Evolutionary conservation across 2,888 invertebrate species (phyloP).

Genomic region (Unio pictorum): DNA sequence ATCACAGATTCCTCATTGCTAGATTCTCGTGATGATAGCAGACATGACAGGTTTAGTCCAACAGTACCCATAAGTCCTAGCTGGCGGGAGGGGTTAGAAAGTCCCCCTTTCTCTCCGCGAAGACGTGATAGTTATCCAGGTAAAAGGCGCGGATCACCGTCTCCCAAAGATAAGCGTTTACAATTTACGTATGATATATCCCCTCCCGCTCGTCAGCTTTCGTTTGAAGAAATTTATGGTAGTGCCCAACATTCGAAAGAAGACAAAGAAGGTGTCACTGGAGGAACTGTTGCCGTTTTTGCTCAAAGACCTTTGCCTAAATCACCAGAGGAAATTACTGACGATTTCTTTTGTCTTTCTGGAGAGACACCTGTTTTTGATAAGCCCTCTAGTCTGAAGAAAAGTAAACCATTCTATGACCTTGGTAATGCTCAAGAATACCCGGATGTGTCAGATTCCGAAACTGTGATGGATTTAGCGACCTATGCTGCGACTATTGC

Average conservation of each 20-base stretch:
- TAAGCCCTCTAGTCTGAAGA: constrained; percentile 39
- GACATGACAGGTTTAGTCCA: constrained; percentile 43
- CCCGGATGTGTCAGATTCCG: constrained; percentile 40
- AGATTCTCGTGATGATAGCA: constrained; percentile 22
- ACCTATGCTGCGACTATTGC: constrained; percentile 70
- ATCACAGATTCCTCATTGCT: constrained; percentile 35
- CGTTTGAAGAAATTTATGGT: constrained; percentile 46
- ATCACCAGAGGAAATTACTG: constrained; percentile 54
- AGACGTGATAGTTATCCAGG: constrained; percentile 64
- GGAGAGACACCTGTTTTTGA: constrained; percentile 48
- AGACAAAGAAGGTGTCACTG: constrained; percentile 11
- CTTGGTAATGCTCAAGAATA: constrained; percentile 24
- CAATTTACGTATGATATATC: constrained; percentile 64
- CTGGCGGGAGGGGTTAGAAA: constrained; percentile 65
- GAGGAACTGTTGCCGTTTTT: constrained; percentile 23
- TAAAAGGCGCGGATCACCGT: constrained; percentile 57
- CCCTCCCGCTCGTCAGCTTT: constrained; percentile 54
- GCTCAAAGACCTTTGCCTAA: constrained; percentile 54
- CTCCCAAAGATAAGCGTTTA: constrained; percentile 62
- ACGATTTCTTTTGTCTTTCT: constrained; percentile 38
- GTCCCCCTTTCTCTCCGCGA: constrained; percentile 64
- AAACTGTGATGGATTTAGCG: constrained; percentile 65
- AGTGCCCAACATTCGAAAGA: constrained; percentile 22
- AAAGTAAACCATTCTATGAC: constrained; percentile 38
- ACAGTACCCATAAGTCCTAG: constrained; percentile 68